Evolutionary conservation across 2,888 invertebrate genomes (phyloP), one percentile per base, ranked within the genome.

Genomic region (Punctoribates punctum): DNA sequence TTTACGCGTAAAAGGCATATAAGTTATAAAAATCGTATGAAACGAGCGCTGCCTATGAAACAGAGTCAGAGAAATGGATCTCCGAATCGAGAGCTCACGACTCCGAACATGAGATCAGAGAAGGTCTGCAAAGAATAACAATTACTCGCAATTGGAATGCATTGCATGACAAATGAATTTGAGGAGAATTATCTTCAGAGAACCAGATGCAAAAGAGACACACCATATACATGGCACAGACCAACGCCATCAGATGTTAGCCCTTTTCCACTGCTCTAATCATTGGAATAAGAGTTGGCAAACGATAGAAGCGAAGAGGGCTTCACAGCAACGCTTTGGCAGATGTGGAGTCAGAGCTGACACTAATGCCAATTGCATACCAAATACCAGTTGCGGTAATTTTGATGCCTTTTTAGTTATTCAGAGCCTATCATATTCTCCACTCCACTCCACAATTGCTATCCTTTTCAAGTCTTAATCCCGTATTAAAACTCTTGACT

Each of bases 281-380:
- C 72, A 29, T 4, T 46, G 54, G 15, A 11, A 51, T 34, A 17
- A 60, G 38, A 57, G 73, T 34, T 34, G 34, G 34, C 34, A 34
- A 34, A 34, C 34, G 34, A 34, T 3, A 34, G n/a, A 46, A 57
- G 72, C 48, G 76, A 76, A 62, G 34, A 51, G 54, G 67, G 65
- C 72, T 42, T 70, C 34, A 15, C 74, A 67, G 25, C 74, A 77
- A 27, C 15, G 70, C 38, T 48, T 15, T 29, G 38, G 60, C 72
- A 77, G 65, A 77, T 73, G 74, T 23, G 67, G 65, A 77, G 77
- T 67, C 77, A 74, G 73, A 73, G 57, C 76, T 9, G 77, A 77
- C 23, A 77, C 77, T 48, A 78, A 74, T 73, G 65, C 74, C 74
- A 67, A 73, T 77, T 78, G 78, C 70, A 75, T 74, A 46, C 77